Evolutionary conservation across 2,113 vertebrate species (phyloP), one percentile per base, ranked within the genome.

Genomic region (Thamnaconus septentrionalis): DNA sequence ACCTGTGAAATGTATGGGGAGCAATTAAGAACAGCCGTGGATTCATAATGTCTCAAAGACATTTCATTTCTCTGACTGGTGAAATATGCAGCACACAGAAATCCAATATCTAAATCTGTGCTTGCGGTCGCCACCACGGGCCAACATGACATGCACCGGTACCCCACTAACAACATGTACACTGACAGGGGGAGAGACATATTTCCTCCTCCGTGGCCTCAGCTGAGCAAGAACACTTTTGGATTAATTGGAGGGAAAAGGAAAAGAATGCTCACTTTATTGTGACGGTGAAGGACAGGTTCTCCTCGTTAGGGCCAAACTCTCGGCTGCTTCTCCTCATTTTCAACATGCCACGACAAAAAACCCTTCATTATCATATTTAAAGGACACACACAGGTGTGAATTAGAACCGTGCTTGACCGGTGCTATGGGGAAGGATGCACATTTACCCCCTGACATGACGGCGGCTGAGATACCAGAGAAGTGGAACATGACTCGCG

Each of bases 161-260:
- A 60, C 31, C 48, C 5, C 52, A 6, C 56, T 70, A 73, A 74
- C 66, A 55, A 57, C 46, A 5, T 1, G 6, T 4, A 12, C 63
- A 5, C 53, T 4, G 43, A 73, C 71, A 79, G 73, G 69, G 72
- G 64, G 31, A 8, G 54, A 49, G 69, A 56, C 57, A 65, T 69
- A 54, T 51, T 71, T 65, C 40, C 52, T 42, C 59, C 41, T 66
- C 57, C 48, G 10, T 10, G 62, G 54, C 56, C 56, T 11, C 7
- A 46, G 59, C 48, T 11, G 46, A 56, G 44, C 11, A 53, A 9
- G 5, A 59, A 64, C 56, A 59, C 56, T 61, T 53, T 73, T 53
- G 69, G 47, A 63, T 69, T 83, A 83, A 83, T 83, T 80, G 71
- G 74, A 61, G 64, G 53, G 39, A 53, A 40, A 43, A 64, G 62